phyloP scores from a whole-genome alignment of 2,888 invertebrate genomes.

The Latrodectus elegans region DNA sequence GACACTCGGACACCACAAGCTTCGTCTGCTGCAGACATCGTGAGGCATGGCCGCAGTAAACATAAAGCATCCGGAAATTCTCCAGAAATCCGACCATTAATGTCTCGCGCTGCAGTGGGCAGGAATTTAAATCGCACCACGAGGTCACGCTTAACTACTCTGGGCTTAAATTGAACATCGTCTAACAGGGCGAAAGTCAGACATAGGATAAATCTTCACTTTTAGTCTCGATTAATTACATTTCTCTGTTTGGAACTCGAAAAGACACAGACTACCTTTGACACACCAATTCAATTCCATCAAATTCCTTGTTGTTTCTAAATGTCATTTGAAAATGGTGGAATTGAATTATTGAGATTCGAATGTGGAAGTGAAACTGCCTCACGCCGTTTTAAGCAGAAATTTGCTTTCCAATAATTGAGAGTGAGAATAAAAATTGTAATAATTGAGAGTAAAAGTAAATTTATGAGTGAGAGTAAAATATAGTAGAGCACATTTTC shows the following conservation, averaged over 20 bases:
- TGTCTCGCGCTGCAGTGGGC: neutral
- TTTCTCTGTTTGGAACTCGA: neutral
- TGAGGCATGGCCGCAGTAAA: neutral
- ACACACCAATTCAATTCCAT: too few species aligned
- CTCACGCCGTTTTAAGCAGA: too few species aligned
- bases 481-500: too few species aligned
- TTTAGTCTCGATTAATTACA: neutral
- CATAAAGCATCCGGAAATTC: neutral
- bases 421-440: too few species aligned
- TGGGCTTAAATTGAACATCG: slow-evolving; percentile 25
- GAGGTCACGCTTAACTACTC: slow-evolving; percentile 20
- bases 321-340: too few species aligned
- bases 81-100: neutral
- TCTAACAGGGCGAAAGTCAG: neutral
- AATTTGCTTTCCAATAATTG: too few species aligned
- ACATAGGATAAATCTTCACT: neutral
- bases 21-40: neutral
- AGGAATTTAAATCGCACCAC: slow-evolving; percentile 29
- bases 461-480: too few species aligned
- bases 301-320: too few species aligned
- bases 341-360: too few species aligned
- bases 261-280: too few species aligned
- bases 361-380: too few species aligned
- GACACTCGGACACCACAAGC: neutral
- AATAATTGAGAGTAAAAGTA: too few species aligned